Base-by-base conservation (phyloP, 2,113 vertebrate genomes). In the Hippocampus mohnikei region DNA sequence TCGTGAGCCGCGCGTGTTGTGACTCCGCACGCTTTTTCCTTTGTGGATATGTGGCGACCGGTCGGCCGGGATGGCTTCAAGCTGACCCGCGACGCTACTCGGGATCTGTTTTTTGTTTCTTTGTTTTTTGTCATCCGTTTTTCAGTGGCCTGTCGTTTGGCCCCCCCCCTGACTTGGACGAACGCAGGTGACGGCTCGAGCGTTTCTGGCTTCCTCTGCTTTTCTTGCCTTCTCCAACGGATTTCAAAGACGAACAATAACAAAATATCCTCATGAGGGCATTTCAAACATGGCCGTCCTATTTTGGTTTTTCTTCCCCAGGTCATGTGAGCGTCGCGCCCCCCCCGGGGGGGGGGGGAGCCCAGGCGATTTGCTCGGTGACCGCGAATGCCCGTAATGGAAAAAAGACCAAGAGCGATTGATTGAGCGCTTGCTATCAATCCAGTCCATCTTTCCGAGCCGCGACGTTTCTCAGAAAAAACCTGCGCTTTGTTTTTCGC, bases 401-500 rank as follows among this genome's bases (percentile, higher is more conserved):
- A n/a, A 44, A 67, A 67, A 13, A 23, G 66, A 44, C 23, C 11
- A 37, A 25, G 70, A 25, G 12, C 55, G 48, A 59, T n/a, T 33
- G 63, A n/a, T 41, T 60, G 15, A n/a, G 20, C 23, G 23, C 33
- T 52, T 13, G 13, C 29, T 70, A 69, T 44, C 16, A 5, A 6
- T 42, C 23, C 25, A 40, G n/a, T 37, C 27, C 25, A 66, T 75
- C 11, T 55, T 48, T 48, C 27, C 8, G 59, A 46, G 33, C 69
- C 42, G 25, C 29, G 41, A 8, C 16, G 7, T n/a, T 73, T 76
- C 27, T 15, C 21, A n/a, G 21, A 44, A 72, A 67, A 60, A 64
- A 3, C 18, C 9, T 2, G 46, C 67, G 64, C 27, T 61, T 46
- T 58, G 27, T 12, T 23, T 29, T 41, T 8, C 41, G 55, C 11